Base-by-base conservation (phyloP, 2,888 invertebrate genomes). In the Tetrapedia diversipes region DNA sequence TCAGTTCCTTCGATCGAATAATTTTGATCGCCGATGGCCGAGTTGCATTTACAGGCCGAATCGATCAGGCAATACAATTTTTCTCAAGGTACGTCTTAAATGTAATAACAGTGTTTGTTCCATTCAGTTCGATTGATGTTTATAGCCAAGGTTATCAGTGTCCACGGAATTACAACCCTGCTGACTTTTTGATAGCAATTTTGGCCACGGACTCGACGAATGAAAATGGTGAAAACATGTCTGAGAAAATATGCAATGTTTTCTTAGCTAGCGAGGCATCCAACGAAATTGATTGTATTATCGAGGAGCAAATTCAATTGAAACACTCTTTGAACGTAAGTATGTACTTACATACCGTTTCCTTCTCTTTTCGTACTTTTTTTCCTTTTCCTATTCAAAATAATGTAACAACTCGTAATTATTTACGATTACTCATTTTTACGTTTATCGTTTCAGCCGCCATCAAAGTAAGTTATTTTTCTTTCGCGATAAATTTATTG, bases 11-110 rank as follows among this genome's bases (percentile, higher is more conserved):
- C 89, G 95, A 97, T 87, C 94, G 94, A 80, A 90, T 94, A 37
- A 94, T 98, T 77, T 92, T 98, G 49, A 92, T 98, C 77, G 96
- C 97, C 27, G 97, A 98, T 88, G 98, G 98, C 0, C 93, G 97
- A 77, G 95, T 97, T 0, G 98, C 97, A 0, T 97, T 95, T 85
- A 95, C 96, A 80, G 98, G 98, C 0, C 94, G 95, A 0, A 94
- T 95, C 0, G 92, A 93, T 16, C 93, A 93, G 69, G 96, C 96
- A 0, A 87, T 95, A 4, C 91, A 93, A 34, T 96, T 96, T 92
- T 96, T 97, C 88, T 94, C 95, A 86, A 95, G 94, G 95, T 96
- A 92, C 43, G 2, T 11, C 14, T 4, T 0, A 0, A 8, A 16
- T 2, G 1, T 6, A 8, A n/a, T 1, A 0, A 4, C 11, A 8